Conservation (phyloP, 2,888 invertebrate species). For the Euplagia quadripunctaria region DNA sequence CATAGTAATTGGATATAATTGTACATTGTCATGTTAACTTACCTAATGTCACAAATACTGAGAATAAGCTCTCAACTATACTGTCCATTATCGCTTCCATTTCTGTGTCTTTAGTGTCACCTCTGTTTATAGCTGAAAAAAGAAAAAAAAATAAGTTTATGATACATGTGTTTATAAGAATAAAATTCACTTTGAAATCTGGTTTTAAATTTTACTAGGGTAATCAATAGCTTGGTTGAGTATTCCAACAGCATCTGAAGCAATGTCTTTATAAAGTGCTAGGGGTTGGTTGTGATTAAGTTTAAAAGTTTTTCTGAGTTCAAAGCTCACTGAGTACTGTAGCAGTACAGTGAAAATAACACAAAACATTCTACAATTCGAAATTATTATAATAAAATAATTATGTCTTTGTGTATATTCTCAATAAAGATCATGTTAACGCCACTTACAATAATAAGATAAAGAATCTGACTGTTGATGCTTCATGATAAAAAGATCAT, state of each 20-base stretch:
- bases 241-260: too few species aligned
- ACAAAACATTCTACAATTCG: too few species aligned
- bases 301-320: too few species aligned
- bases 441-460: slow-evolving; percentile 94
- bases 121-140: slow-evolving; percentile 94
- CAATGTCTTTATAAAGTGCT: too few species aligned
- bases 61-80: slow-evolving; percentile 98
- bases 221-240: too few species aligned
- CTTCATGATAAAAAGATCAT: slow-evolving; percentile 97
- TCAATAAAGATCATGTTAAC: neutral
- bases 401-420: too few species aligned
- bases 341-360: too few species aligned
- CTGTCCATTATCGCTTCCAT: slow-evolving; percentile 97
- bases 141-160: neutral
- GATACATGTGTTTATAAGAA: neutral
- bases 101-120: slow-evolving; percentile 97
- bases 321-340: too few species aligned
- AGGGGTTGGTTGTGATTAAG: too few species aligned
- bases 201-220: neutral
- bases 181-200: neutral
- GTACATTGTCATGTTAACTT: slow-evolving; percentile 44
- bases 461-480: slow-evolving; percentile 96
- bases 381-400: neutral
- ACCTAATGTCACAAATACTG: slow-evolving; percentile 98
- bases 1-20: neutral